These are phyloP conservation scores for Gnatocerus cornutus DNA, from an alignment of 2,888 invertebrate genomes.

Conservation along the genomic window DNA sequence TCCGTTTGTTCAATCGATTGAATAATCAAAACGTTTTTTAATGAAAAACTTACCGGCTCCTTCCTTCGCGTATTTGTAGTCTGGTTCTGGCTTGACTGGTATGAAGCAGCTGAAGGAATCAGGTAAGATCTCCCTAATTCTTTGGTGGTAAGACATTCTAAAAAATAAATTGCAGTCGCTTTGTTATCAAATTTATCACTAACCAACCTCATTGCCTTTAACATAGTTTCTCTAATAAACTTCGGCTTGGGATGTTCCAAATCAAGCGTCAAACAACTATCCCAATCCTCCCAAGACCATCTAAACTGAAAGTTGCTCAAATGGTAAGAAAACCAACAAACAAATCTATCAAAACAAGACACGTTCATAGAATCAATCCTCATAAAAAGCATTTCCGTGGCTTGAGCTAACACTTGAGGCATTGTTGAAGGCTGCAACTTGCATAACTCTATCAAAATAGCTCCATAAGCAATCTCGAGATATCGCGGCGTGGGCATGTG, in stretches of 20 bases:
- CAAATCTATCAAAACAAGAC: constrained; percentile 96
- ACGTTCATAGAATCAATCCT: constrained; percentile 98
- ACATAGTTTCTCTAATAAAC: constrained; percentile 93
- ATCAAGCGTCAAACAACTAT: constrained; percentile 87
- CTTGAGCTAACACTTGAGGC: constrained; percentile 98
- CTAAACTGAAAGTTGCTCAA: constrained; percentile 99
- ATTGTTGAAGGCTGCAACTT: constrained; percentile 97
- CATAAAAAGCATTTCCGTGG: constrained; percentile 97
- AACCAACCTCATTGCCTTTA: constrained; percentile 89
- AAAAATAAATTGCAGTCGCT: constrained; percentile 54
- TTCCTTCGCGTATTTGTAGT: constrained; percentile 93
- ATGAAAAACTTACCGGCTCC: constrained; percentile 82
- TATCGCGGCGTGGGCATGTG: constrained; percentile 92
- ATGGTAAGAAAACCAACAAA: constrained; percentile 98
- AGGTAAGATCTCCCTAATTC: constrained; percentile 94
- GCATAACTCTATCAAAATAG: constrained; percentile 96
- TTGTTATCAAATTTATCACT: constrained; percentile 15
- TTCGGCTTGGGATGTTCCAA: constrained; percentile 93
- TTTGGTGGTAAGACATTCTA: constrained; percentile 94
- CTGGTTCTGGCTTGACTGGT: constrained; percentile 88
- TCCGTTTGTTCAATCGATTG: too few relatives aligned
- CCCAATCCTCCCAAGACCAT: constrained; percentile 99
- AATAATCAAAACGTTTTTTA: neutral
- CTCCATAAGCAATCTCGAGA: constrained; percentile 94
- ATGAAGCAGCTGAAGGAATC: constrained; percentile 88